Percentiles rank a stretch among this genome's conserved stretches.
Conservation (phyloP, 1,140 invertebrate species). For the Aculops lycopersici region DNA sequence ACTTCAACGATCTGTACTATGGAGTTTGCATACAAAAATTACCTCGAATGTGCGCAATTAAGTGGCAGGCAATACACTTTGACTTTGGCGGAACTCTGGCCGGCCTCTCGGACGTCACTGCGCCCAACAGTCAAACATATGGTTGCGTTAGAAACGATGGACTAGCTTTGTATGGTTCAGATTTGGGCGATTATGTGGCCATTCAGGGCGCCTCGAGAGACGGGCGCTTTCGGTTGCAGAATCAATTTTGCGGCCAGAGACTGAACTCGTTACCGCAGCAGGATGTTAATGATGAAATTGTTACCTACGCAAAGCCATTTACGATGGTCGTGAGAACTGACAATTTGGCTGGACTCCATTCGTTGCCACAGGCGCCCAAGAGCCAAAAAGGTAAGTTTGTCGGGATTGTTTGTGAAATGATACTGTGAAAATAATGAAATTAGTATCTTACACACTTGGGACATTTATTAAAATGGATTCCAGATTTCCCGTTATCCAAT, state of each 20-base stretch:
- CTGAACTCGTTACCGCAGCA: constrained; percentile 1
- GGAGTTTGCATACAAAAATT: constrained; percentile 23
- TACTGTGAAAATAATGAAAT: not conserved
- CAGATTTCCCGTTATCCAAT: too few relatives aligned
- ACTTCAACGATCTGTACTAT: constrained; percentile 35
- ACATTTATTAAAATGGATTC: too few relatives aligned
- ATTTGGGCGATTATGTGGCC: constrained; percentile 6
- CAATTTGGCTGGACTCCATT: not conserved
- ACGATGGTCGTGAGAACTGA: constrained; percentile 5
- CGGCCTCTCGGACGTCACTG: not conserved
- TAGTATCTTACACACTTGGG: too few relatives aligned
- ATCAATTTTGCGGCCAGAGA: constrained; percentile 9
- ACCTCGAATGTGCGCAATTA: constrained; percentile 6
- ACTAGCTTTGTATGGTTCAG: not conserved
- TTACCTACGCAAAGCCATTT: constrained; percentile 6
- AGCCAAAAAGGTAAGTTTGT: constrained; percentile 6
- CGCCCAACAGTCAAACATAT: not conserved
- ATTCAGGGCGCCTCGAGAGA: constrained; percentile 5
- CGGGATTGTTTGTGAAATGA: not conserved
- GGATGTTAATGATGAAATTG: constrained; percentile 4
- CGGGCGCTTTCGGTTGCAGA: not conserved
- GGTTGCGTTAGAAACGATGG: constrained; percentile 1
- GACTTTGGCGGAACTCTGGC: constrained; percentile 7
- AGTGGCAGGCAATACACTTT: constrained; percentile 6
- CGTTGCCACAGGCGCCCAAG: not conserved